These are phyloP conservation scores for Passer montanus DNA, from an alignment of 2,113 vertebrate species.

Conservation along the genomic window DNA sequence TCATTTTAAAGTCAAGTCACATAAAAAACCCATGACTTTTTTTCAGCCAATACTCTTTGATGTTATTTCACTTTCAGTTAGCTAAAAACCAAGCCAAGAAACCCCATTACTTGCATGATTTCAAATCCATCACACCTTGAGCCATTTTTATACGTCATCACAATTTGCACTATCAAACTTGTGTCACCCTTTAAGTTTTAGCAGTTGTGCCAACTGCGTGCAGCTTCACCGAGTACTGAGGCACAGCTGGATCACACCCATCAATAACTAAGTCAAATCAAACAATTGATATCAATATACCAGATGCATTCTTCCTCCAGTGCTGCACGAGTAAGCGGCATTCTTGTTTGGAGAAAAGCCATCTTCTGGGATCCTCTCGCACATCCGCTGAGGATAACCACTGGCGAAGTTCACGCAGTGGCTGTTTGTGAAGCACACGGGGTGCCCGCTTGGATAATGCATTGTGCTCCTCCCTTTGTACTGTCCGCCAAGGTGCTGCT, in stretches of 20 bases:
- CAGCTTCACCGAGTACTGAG: background rate
- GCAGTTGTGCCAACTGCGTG: background rate
- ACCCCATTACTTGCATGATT: background rate
- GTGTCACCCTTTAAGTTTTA: background rate
- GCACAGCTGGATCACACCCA: background rate
- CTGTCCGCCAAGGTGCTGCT: slow-evolving; percentile 74
- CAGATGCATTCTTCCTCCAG: slow-evolving; percentile 86
- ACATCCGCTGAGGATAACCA: slow-evolving; percentile 69
- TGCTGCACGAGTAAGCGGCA: slow-evolving; percentile 68
- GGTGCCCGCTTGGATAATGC: slow-evolving; percentile 69
- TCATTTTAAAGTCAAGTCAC: background rate
- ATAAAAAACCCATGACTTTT: background rate
- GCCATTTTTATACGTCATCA: background rate
- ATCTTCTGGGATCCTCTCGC: slow-evolving; percentile 68
- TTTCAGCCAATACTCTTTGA: background rate
- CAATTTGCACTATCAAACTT: background rate
- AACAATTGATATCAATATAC: slow-evolving; percentile 76
- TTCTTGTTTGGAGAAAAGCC: slow-evolving; percentile 72
- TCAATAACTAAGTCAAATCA: background rate
- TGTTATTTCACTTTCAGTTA: background rate
- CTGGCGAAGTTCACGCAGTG: slow-evolving; percentile 73
- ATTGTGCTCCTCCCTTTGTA: slow-evolving; percentile 77
- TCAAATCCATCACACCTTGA: background rate
- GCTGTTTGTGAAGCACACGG: slow-evolving; percentile 72
- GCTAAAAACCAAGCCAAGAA: background rate